A percentile compares a stretch with the other conserved stretches of the same genome.
Evolutionary conservation across 1,140 invertebrate species (phyloP).

Genomic region (Panulirus ornatus): DNA sequence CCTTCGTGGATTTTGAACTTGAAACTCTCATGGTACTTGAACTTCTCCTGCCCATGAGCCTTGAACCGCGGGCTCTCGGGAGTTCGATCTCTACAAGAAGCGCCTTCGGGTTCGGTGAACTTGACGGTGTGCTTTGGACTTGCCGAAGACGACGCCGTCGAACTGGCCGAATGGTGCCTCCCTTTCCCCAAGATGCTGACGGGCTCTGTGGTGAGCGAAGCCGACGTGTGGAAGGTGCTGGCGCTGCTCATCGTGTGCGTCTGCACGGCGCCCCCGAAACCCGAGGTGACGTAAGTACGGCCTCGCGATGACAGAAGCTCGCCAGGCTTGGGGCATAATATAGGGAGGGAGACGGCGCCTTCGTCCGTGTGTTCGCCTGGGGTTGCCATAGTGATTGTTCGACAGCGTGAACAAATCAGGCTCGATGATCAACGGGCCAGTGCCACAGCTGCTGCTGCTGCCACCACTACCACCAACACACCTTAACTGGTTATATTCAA

Average conservation of each 20-base stretch:
- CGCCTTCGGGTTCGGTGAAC: slow-evolving; percentile 63
- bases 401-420: not conserved
- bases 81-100: not conserved
- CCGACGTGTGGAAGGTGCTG: slow-evolving; percentile 5
- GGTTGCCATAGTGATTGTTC: slow-evolving; percentile 35
- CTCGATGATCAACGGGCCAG: not conserved
- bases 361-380: slow-evolving; percentile 33
- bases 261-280: not conserved
- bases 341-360: slow-evolving; percentile 27
- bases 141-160: slow-evolving; percentile 27
- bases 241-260: slow-evolving; percentile 5
- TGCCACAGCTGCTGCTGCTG: not conserved
- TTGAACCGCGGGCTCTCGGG: slow-evolving; percentile 46
- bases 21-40: slow-evolving; percentile 60
- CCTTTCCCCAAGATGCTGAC: slow-evolving; percentile 73
- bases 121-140: slow-evolving; percentile 72
- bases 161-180: slow-evolving; percentile 56
- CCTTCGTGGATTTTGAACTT: slow-evolving; percentile 61
- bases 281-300: slow-evolving; percentile 4
- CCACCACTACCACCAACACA: not conserved
- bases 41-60: slow-evolving; percentile 32
- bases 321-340: slow-evolving; percentile 20
- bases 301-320: slow-evolving; percentile 15
- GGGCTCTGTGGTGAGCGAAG: slow-evolving; percentile 58
- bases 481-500: too few relatives aligned